Percentiles rank a stretch among this genome's conserved stretches.
phyloP scores from a whole-genome alignment of 2,113 vertebrate genomes.

The Rallus limicola region DNA sequence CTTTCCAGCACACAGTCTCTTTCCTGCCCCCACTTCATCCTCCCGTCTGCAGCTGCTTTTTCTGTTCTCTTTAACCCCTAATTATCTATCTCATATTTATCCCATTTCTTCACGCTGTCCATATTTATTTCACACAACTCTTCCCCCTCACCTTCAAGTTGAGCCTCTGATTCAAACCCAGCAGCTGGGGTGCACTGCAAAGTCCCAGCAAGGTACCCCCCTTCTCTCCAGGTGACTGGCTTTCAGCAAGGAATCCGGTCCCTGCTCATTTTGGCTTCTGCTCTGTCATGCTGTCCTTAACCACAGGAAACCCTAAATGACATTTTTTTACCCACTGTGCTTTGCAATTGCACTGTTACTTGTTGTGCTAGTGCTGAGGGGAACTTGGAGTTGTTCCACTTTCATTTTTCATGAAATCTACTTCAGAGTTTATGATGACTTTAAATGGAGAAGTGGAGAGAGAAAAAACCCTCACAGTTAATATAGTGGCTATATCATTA shows the following conservation, averaged over 20 bases:
- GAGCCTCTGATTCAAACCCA: neutral
- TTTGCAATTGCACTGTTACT: neutral
- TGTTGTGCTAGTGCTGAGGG: neutral
- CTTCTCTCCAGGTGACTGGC: neutral
- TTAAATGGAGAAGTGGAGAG: neutral
- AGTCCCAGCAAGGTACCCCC: neutral
- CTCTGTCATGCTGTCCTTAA: neutral
- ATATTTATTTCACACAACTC: neutral
- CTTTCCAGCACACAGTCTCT: neutral
- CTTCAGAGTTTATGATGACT: neutral
- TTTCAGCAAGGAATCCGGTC: neutral
- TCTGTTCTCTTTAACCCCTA: neutral
- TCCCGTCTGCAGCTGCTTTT: neutral
- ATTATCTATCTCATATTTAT: neutral
- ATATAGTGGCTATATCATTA: neutral
- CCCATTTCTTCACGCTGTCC: neutral
- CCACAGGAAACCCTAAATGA: neutral
- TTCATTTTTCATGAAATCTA: neutral
- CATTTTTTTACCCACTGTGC: neutral
- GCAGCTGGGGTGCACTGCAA: neutral
- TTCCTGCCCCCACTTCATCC: neutral
- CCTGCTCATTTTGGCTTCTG: neutral
- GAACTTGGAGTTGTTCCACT: neutral
- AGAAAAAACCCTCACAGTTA: neutral
- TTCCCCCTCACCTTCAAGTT: neutral